Base-by-base conservation (phyloP, 2,113 vertebrate genomes). In the Colistium nudipinnis region DNA sequence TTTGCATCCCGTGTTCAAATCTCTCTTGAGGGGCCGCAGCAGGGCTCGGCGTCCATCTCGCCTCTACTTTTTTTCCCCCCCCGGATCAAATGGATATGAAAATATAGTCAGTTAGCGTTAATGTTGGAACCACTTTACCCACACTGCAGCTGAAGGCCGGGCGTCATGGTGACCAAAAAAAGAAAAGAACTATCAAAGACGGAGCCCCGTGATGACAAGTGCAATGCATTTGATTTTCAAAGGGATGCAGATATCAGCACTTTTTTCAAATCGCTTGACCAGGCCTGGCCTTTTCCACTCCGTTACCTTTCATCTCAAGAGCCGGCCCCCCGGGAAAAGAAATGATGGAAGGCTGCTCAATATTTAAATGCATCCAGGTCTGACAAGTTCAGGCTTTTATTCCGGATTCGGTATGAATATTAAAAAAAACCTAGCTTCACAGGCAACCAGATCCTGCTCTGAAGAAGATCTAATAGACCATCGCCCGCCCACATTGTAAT, bases 301-400 rank as follows among this genome's bases (percentile, higher is more conserved):
- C 35, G 52, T 82, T 87, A 85, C 74, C 90, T 93, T 93, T 93
- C 85, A 92, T 93, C 88, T 92, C 71, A 76, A 91, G 88, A 85
- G 90, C 87, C 69, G 41, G 83, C 81, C 76, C 45, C 60, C n/a
- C n/a, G n/a, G 36, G 74, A 73, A 90, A 89, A 86, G 82, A 89
- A 79, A 81, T 82, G 85, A 89, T 77, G 79, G 88, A 88, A 70
- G 71, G 76, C 88, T 88, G 13, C 80, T 92, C 86, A 81, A 86
- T 90, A 88, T 90, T 88, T 86, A 89, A 91, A 92, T 82, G 76
- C 66, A 79, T 76, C 72, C 80, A 76, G 84, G 80, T 70, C 67
- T 79, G 76, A 87, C 69, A 87, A 85, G 81, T 85, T 89, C 66
- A 74, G 51, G 70, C 74, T 88, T 89, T 82, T 78, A 88, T 91